Conservation (phyloP, 2,888 invertebrate genomes). For the Strigamia crassipes region DNA sequence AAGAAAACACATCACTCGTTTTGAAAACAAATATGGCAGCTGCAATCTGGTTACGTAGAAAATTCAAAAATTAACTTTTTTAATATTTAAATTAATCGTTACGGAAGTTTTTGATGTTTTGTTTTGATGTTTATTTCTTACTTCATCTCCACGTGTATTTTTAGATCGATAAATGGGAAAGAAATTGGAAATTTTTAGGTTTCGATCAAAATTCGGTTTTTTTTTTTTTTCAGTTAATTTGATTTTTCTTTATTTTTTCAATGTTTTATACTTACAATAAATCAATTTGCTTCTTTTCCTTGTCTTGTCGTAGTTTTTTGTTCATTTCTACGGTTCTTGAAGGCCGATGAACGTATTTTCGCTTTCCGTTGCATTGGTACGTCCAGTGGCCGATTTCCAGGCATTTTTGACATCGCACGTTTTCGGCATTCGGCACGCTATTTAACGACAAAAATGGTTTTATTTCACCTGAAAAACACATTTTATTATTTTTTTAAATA, state of each 20-base stretch:
- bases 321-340: conserved; percentile 81
- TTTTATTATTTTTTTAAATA: not conserved
- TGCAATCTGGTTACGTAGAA: too few relatives aligned
- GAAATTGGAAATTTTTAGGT: too few relatives aligned
- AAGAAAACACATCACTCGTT: too few relatives aligned
- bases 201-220: not conserved
- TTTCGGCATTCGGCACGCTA: conserved; percentile 52
- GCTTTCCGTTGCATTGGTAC: conserved; percentile 87
- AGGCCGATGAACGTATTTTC: conserved; percentile 81
- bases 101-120: too few relatives aligned
- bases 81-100: too few relatives aligned
- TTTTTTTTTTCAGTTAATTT: not conserved
- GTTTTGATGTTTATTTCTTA: too few relatives aligned
- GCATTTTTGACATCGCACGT: conserved; percentile 86
- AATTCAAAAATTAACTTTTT: too few relatives aligned
- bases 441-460: not conserved
- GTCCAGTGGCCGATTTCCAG: conserved; percentile 93
- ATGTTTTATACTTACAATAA: conserved; percentile 46
- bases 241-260: not conserved
- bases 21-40: too few relatives aligned
- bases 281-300: conserved; percentile 54
- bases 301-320: conserved; percentile 66
- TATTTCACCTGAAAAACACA: not conserved
- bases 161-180: too few relatives aligned
- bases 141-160: too few relatives aligned